A percentile compares a stretch with the other conserved stretches of the same genome.
These are phyloP conservation scores for Papilio polyxenes DNA, from an alignment of 1,140 invertebrate species.

Conservation along the genomic window DNA sequence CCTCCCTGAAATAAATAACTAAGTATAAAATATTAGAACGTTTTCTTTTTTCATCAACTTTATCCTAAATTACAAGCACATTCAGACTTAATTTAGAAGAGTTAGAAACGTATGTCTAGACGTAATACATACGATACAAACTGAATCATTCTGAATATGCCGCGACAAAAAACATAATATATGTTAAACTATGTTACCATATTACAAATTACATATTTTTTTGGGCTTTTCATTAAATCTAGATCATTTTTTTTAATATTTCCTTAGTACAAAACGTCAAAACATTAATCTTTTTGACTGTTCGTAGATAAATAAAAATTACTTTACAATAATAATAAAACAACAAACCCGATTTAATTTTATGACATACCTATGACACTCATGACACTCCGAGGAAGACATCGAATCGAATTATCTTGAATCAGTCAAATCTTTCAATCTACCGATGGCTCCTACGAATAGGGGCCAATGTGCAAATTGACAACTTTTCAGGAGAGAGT, in stretches of 20 bases:
- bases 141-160: background rate
- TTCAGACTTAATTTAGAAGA: background rate
- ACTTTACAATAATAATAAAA: too few relatives aligned
- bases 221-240: background rate
- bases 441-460: too few relatives aligned
- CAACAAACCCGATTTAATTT: too few relatives aligned
- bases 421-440: background rate
- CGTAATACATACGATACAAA: background rate
- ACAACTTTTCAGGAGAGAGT: too few relatives aligned
- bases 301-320: background rate
- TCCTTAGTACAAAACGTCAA: background rate
- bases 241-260: background rate
- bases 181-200: background rate
- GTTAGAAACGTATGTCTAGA: background rate
- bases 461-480: too few relatives aligned
- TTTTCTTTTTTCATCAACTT: background rate
- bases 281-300: background rate
- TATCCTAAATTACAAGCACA: background rate
- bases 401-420: background rate
- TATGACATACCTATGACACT: background rate
- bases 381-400: background rate
- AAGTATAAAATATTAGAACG: background rate
- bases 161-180: background rate
- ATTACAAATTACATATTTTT: constrained; percentile 2
- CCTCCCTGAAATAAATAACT: background rate